Percentiles rank a stretch among this genome's conserved stretches.
phyloP scores from a whole-genome alignment of 2,888 invertebrate genomes.

The Nomada fucata region DNA sequence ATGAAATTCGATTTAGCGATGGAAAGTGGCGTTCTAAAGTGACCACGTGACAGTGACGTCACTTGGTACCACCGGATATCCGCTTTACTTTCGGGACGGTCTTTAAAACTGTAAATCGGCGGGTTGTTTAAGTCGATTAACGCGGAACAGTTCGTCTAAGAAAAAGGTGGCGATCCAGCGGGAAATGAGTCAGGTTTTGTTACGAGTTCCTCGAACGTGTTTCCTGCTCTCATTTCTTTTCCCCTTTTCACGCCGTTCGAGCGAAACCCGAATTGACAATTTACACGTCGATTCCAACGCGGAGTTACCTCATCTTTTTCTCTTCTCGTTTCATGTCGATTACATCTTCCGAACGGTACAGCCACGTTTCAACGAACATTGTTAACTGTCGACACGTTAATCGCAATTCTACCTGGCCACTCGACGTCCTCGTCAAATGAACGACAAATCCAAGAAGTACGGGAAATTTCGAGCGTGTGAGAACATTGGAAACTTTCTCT shows the following conservation, averaged over 20 bases:
- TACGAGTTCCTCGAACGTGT: conserved; percentile 33
- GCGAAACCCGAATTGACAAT: neutral
- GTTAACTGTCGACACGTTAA: too few species aligned
- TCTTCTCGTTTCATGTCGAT: too few species aligned
- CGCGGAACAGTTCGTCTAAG: neutral
- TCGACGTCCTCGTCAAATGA: too few species aligned
- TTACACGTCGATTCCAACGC: neutral
- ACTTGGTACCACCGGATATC: neutral
- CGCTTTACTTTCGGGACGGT: neutral
- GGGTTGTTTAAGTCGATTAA: conserved; percentile 3
- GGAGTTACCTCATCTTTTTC: neutral
- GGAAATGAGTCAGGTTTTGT: conserved; percentile 48
- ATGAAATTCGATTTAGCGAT: neutral
- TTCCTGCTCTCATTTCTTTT: neutral
- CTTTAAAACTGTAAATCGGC: neutral
- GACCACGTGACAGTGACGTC: conserved; percentile 28
- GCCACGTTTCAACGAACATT: too few species aligned
- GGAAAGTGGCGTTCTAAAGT: neutral
- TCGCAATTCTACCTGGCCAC: too few species aligned
- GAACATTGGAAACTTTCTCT: too few species aligned
- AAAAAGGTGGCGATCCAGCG: conserved; percentile 1
- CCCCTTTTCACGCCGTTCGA: neutral
- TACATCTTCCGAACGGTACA: too few species aligned
- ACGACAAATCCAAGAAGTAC: too few species aligned
- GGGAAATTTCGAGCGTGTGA: too few species aligned